These are phyloP conservation scores for Erebia palarica DNA, from an alignment of 2,888 invertebrate genomes.

Conservation along the genomic window DNA sequence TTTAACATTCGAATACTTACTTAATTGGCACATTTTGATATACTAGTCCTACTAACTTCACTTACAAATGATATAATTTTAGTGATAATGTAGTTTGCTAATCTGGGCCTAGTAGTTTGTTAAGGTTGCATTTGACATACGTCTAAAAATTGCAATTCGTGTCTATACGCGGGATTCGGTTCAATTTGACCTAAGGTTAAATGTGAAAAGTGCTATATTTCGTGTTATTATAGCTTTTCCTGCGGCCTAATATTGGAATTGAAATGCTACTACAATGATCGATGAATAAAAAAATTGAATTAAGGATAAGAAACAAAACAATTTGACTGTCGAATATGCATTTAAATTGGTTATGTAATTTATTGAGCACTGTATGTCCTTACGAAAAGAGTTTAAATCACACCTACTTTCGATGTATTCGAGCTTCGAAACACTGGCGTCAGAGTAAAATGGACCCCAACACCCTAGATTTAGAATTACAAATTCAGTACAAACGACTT, in stretches of 20 bases:
- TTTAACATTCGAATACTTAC: too few species aligned
- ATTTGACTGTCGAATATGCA: slow-evolving; percentile 72
- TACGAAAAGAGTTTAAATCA: too few species aligned
- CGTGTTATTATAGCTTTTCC: slow-evolving; percentile 17
- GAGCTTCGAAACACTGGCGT: too few species aligned
- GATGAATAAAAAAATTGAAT: slow-evolving; percentile 23
- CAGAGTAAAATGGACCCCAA: too few species aligned
- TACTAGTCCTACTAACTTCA: neutral
- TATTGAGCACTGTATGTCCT: slow-evolving; percentile 51
- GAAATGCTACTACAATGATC: slow-evolving; percentile 71
- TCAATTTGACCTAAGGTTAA: neutral
- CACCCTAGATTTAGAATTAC: too few species aligned
- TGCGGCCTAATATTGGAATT: slow-evolving; percentile 35
- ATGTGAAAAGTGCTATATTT: neutral
- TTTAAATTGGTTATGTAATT: slow-evolving; percentile 70
- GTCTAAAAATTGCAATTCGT: neutral
- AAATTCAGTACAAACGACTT: too few species aligned
- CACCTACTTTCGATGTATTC: too few species aligned
- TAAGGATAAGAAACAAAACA: slow-evolving; percentile 19
- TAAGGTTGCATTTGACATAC: too few species aligned
- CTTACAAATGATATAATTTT: neutral
- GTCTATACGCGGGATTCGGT: neutral
- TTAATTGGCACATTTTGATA: too few species aligned
- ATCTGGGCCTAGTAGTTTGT: neutral
- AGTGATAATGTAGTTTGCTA: neutral